Conservation (phyloP, 2,888 invertebrate species). For the Phengaris arion region DNA sequence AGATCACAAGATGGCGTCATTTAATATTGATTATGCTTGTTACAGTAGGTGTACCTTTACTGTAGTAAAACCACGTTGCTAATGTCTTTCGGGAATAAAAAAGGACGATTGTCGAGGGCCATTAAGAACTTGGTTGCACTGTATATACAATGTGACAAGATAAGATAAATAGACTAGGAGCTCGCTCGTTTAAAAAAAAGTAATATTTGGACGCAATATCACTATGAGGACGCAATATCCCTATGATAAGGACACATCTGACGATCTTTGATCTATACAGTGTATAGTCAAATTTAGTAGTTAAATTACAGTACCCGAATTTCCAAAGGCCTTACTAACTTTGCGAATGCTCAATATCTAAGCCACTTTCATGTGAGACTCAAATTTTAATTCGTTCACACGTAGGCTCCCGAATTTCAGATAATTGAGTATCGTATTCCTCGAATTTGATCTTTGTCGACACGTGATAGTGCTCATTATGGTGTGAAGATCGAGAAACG, state of each 20-base stretch:
- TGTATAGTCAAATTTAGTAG: neutral
- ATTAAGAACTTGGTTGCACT: too few relatives aligned
- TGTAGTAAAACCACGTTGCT: too few relatives aligned
- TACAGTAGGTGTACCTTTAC: too few relatives aligned
- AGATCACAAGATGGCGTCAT: too few relatives aligned
- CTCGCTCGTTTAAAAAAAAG: too few relatives aligned
- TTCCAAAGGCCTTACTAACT: neutral
- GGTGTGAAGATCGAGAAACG: neutral
- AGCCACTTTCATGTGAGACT: slow-evolving; percentile 12
- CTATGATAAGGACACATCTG: neutral
- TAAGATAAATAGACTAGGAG: too few relatives aligned
- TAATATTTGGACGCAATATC: too few relatives aligned
- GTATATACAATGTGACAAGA: too few relatives aligned
- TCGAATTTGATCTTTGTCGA: neutral
- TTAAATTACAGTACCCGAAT: neutral
- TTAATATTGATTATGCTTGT: too few relatives aligned
- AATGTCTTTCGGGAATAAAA: too few relatives aligned
- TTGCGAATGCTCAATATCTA: slow-evolving; percentile 12
- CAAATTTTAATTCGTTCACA: slow-evolving; percentile 23
- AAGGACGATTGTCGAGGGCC: too few relatives aligned
- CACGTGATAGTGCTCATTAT: neutral
- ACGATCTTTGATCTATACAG: neutral
- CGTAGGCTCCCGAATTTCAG: neutral
- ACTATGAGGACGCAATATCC: too few relatives aligned
- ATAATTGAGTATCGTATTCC: neutral